Base-by-base conservation (phyloP, 2,888 invertebrate genomes). In the Drosophila suboccidentalis region DNA sequence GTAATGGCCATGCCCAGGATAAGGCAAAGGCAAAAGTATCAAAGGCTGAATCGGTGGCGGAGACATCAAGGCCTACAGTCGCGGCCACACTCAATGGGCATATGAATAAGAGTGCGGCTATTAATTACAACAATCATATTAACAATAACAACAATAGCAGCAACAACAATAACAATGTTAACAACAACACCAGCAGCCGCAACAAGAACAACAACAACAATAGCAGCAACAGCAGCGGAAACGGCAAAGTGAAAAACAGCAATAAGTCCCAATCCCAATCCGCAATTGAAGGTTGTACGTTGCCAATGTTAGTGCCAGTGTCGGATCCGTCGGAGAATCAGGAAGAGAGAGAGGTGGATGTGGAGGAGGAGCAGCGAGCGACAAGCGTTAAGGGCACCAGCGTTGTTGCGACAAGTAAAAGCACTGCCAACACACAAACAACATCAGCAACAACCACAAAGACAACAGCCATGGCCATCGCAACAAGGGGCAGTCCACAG, bases 351-450 rank as follows among this genome's bases (percentile, higher is more conserved):
- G 29, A 19, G 17, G 4, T 39, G 9, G 29, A 19, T 11, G 4
- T 39, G 9, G 34, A 19, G 8, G 26, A 55, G 19, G 53, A 71
- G 9, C 36, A 67, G 65, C 41, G 66, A 60, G 57, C 39, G 26
- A 43, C 55, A 49, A 62, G 38, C 38, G 43, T 44, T 15, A 65
- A 46, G 53, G 47, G 19, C 13, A 19, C 59, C 49, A 64, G 47
- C 39, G 49, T 57, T 19, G 50, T 61, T 71, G 72, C 75, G 39
- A 75, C 86, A 57, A 85, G 67, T 55, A 79, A 81, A 49, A 75
- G 62, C 79, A 87, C 85, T 87, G 88, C 88, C 88, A 87, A 79
- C 38, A 77, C 71, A 72, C 59, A 75, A 62, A 75, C 80, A 61
- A 71, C 65, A 44, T 47, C 61, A 61, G 41, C 54, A 75, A 61